Evolutionary conservation across 2,888 invertebrate species (phyloP).

Genomic region (Stictocephala bisonia): DNA sequence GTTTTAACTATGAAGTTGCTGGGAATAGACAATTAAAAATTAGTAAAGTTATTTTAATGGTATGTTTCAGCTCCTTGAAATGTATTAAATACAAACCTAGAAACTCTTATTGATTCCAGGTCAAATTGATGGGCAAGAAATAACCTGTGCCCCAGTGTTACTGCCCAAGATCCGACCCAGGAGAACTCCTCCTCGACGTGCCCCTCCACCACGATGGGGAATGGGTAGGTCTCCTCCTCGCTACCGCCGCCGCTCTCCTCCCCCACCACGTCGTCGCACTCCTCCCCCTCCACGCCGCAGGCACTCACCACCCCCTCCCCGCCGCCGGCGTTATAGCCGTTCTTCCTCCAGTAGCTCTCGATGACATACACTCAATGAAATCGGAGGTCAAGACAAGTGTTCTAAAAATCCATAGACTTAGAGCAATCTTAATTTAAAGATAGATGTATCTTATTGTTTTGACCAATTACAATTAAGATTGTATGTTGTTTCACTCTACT

Average conservation of each 20-base stretch:
- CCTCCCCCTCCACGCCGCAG: conserved; percentile 57
- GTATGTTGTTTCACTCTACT: no score
- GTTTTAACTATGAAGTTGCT: no score
- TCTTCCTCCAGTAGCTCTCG: conserved; percentile 81
- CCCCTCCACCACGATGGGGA: conserved; percentile 69
- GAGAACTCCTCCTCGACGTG: conserved; percentile 53
- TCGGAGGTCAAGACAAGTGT: no score
- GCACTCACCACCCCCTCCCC: conserved; percentile 60
- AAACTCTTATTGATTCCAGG: conserved; percentile 67
- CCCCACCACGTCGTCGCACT: conserved; percentile 67
- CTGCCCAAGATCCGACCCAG: conserved; percentile 68
- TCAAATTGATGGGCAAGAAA: conserved; percentile 94
- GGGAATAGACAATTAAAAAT: no score
- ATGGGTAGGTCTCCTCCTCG: conserved; percentile 65
- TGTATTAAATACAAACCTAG: no score
- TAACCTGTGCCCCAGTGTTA: conserved; percentile 94
- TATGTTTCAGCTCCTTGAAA: no score
- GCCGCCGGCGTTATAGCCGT: conserved; percentile 77
- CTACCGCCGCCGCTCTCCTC: conserved; percentile 65
- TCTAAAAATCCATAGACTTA: no score
- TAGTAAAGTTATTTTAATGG: no score
- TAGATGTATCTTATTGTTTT: no score
- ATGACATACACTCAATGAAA: no score
- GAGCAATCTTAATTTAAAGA: no score
- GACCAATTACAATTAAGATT: no score